Percentiles rank a stretch among this genome's conserved stretches.
phyloP scores from a whole-genome alignment of 2,797 vertebrate genomes.

The Sebastes steindachneri region DNA sequence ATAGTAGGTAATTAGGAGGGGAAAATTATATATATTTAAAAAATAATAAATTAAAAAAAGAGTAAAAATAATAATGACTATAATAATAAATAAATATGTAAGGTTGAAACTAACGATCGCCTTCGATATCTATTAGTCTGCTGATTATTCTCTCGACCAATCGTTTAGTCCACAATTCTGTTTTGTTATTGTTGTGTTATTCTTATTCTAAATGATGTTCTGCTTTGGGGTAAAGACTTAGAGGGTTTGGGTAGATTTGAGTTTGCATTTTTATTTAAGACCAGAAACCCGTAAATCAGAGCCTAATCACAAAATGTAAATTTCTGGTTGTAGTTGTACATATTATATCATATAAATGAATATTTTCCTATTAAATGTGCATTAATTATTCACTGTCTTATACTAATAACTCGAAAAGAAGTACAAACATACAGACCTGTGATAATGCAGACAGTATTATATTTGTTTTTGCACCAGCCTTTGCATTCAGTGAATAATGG shows the following conservation, averaged over 20 bases:
- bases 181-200: background rate
- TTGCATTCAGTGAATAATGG: conserved; percentile 33
- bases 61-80: background rate
- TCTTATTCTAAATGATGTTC: background rate
- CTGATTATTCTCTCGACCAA: too few species aligned
- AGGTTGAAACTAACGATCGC: too few species aligned
- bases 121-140: too few species aligned
- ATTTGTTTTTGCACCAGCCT: background rate
- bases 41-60: too few species aligned
- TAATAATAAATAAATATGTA: background rate
- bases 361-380: background rate
- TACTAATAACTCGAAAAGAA: background rate
- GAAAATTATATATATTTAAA: too few species aligned
- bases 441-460: background rate
- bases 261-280: background rate
- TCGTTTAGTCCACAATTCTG: too few species aligned
- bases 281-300: background rate
- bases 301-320: background rate
- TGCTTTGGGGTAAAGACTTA: background rate
- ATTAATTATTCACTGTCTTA: background rate
- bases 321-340: background rate
- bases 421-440: background rate
- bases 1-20: too few species aligned
- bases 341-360: background rate
- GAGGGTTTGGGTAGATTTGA: background rate